phyloP scores from a whole-genome alignment of 2,797 vertebrate genomes.

The Chaetodon trifasciatus region DNA sequence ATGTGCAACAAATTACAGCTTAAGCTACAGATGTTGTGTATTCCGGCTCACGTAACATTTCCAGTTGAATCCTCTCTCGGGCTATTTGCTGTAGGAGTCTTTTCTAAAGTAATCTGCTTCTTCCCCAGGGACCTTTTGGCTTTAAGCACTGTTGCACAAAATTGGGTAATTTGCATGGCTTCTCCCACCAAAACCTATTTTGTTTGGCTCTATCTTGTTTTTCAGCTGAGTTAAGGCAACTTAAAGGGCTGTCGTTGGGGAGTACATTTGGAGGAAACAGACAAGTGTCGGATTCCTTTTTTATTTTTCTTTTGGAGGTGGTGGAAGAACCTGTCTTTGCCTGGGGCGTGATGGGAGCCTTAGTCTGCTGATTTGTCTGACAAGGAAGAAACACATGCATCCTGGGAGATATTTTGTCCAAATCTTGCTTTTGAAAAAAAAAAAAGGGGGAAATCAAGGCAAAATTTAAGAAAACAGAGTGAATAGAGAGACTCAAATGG shows the following conservation, averaged over 20 bases:
- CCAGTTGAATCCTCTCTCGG: constrained; percentile 22
- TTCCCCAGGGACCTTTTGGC: constrained; percentile 46
- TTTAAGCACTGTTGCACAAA: constrained; percentile 65
- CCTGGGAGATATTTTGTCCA: constrained; percentile 18
- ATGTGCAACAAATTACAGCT: not conserved
- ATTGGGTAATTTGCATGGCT: constrained; percentile 60
- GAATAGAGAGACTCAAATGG: not conserved
- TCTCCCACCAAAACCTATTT: constrained; percentile 49
- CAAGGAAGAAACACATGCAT: constrained; percentile 20
- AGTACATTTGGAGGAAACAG: constrained; percentile 36
- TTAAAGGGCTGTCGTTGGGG: constrained; percentile 25
- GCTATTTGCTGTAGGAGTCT: constrained; percentile 48
- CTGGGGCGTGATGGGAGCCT: constrained; percentile 31
- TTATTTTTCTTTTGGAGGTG: not conserved
- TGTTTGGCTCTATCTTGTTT: constrained; percentile 49
- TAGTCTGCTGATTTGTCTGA: constrained; percentile 21
- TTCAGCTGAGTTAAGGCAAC: constrained; percentile 38
- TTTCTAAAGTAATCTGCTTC: constrained; percentile 51
- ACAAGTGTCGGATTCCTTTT: constrained; percentile 35
- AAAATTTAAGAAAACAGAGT: not conserved
- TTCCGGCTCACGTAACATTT: constrained; percentile 30
- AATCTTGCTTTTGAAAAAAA: constrained; percentile 7
- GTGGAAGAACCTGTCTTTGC: constrained; percentile 44
- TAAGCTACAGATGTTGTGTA: constrained; percentile 18
- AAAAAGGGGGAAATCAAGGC: not conserved